Evolutionary conservation across 2,888 invertebrate species (phyloP).

Genomic region (Proisotoma minuta): DNA sequence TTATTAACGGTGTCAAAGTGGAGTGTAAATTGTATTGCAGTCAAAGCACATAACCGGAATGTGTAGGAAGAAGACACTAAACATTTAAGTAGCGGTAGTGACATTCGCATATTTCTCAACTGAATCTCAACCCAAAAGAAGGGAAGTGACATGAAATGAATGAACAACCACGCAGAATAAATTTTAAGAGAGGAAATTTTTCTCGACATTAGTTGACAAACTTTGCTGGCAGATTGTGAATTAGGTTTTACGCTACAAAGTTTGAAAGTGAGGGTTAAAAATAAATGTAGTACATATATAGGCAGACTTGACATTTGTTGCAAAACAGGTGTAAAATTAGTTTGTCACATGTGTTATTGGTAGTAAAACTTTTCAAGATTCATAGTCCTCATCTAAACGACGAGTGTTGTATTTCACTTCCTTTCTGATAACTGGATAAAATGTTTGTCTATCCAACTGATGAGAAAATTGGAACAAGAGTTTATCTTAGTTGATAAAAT

Average conservation of each 20-base stretch:
- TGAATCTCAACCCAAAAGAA: no score
- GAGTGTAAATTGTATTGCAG: neutral
- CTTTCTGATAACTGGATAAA: no score
- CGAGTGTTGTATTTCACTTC: no score
- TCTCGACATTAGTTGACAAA: neutral
- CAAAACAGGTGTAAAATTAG: constrained; percentile 47
- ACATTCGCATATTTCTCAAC: constrained; percentile 11
- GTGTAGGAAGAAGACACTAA: constrained; percentile 2
- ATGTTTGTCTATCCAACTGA: no score
- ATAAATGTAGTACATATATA: constrained; percentile 44
- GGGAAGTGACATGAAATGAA: no score
- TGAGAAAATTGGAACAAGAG: no score
- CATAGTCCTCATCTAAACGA: no score
- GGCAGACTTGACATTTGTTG: constrained; percentile 43
- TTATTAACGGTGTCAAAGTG: neutral
- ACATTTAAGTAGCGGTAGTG: constrained; percentile 7
- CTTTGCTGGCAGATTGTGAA: constrained; percentile 34
- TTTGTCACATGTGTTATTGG: constrained; percentile 41
- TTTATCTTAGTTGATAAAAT: no score
- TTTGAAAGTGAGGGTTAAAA: constrained; percentile 36
- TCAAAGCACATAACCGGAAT: neutral
- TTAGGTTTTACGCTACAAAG: constrained; percentile 19
- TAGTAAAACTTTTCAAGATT: constrained; percentile 11
- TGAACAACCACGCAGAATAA: constrained; percentile 1
- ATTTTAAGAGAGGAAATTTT: neutral